Evolutionary conservation across 2,797 vertebrate species (phyloP), one percentile per base, ranked within the genome.

Genomic region (Parauchenoglanis punctatus): DNA sequence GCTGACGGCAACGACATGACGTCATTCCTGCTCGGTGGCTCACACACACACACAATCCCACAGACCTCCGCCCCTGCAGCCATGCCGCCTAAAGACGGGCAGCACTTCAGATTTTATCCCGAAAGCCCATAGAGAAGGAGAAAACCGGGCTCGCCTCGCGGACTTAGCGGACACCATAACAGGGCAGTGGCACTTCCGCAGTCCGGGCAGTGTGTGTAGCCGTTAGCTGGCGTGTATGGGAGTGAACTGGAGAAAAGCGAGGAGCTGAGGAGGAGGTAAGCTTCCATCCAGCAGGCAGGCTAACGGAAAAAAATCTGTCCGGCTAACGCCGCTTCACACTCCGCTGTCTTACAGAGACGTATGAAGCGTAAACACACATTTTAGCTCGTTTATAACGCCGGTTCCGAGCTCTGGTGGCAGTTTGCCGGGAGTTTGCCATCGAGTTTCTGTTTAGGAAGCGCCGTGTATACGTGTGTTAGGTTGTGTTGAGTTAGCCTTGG

Each of bases 231-330:
- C 44, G 90, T 92, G 94, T 92, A 94, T 93, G 95, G 94, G 95
- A 96, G 95, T 93, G 92, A 85, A 91, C 91, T 91, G 92, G 94
- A 77, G 68, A 89, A 81, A 83, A 52, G 76, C 86, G 76, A 90
- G 90, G 81, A 89, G 88, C 85, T 70, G 93, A 76, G 75, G 93
- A 91, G 88, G 88, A 91, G 91, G 90, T 93, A 94, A 91, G 92
- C 92, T 90, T 93, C 92, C 94, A 40, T 61, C 20, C 3, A 92
- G 95, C 94, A 95, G 94, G 86, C 93, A 94, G 95, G 87, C 95
- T 93, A 81, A 84, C 61, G 35, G 4, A 5, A 5, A 83, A 80
- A 35, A 89, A 84, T 87, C 76, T 25, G 83, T 35, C 75, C 88
- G 91, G 89, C 85, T 54, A 76, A 90, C 91, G 77, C 89, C 18